Evolutionary conservation across 2,888 invertebrate genomes (phyloP), one percentile per base, ranked within the genome.

Genomic region (Papilio protenor): DNA sequence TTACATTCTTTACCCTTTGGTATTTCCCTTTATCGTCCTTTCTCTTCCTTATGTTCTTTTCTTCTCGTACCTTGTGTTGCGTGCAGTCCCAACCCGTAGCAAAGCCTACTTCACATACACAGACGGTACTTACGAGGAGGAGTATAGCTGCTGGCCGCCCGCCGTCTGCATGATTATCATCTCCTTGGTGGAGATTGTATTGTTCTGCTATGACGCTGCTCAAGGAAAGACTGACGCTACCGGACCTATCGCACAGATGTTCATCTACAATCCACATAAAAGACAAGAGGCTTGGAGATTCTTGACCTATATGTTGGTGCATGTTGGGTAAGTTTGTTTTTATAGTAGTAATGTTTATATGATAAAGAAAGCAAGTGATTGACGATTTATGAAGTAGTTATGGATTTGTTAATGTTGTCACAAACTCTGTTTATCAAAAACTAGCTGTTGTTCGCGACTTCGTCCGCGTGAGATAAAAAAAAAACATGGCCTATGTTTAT

Each of bases 301-400:
- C 89, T 85, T 99, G 72, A 97, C 98, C 0, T 99, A 99, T 88
- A 99, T 99, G 98, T 97, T 99, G 88, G 98, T 99, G 40, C 99
- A 99, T 91, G 97, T 98, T 80, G 98, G 98, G 97, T 97, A 89
- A 95, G 96, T 91, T 47, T 21, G 33, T 71, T 52, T 27, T 47
- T 33, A 33, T 0, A 1, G 10, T 55, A 49, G 12, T 16, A 14
- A 2, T 18, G 18, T 55, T 55, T 55, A 55, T 18, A 49, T 49
- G 16, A 49, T 49, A 49, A 49, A 49, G 3, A 12, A 49, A 14
- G 4, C 16, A 14, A 14, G 12, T 47, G 2, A 49, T 49, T 16
- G 49, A 14, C 16, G 16, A 12, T 49, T 12, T 16, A 49, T 49
- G 12, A 14, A 14, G 14, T 49, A 49, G 49, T 16, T 49, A 49